These are phyloP conservation scores for Drosophila kanekoi DNA, from an alignment of 2,888 invertebrate species.

Conservation along the genomic window DNA sequence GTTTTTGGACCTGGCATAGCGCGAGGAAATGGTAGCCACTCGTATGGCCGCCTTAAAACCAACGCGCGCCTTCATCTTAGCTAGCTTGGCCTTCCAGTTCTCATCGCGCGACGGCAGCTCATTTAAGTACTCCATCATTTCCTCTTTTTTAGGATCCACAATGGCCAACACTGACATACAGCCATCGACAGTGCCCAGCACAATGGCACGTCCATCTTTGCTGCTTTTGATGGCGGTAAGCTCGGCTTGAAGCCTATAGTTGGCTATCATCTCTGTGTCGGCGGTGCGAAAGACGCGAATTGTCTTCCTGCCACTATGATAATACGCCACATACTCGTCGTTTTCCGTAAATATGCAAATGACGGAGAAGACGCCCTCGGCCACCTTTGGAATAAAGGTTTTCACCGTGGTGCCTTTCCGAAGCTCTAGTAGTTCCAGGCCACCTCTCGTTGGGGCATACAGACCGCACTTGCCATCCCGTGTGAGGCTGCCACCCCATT, in stretches of 20 bases:
- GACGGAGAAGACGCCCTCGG: slow-evolving; percentile 98
- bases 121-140: slow-evolving; percentile 88
- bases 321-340: slow-evolving; percentile 98
- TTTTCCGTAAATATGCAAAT: slow-evolving; percentile 97
- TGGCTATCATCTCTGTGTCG: slow-evolving; percentile 96
- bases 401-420: slow-evolving; percentile 95
- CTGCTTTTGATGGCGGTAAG: slow-evolving; percentile 93
- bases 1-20: slow-evolving; percentile 74
- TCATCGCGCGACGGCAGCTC: slow-evolving; percentile 90
- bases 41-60: slow-evolving; percentile 89
- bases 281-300: slow-evolving; percentile 95
- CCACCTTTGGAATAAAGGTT: slow-evolving; percentile 96
- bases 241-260: slow-evolving; percentile 96
- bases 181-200: slow-evolving; percentile 96
- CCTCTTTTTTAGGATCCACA: slow-evolving; percentile 89
- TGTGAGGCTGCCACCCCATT: slow-evolving; percentile 96
- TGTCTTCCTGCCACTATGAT: slow-evolving; percentile 97
- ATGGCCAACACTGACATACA: slow-evolving; percentile 95
- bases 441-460: slow-evolving; percentile 96
- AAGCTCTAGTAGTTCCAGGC: slow-evolving; percentile 95
- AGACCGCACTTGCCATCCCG: slow-evolving; percentile 95
- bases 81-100: slow-evolving; percentile 89
- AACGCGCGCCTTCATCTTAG: slow-evolving; percentile 88
- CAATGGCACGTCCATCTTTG: slow-evolving; percentile 91
- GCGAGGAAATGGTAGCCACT: slow-evolving; percentile 86